Base-by-base conservation (phyloP, 2,888 invertebrate species). In the Xylocampa areola region DNA sequence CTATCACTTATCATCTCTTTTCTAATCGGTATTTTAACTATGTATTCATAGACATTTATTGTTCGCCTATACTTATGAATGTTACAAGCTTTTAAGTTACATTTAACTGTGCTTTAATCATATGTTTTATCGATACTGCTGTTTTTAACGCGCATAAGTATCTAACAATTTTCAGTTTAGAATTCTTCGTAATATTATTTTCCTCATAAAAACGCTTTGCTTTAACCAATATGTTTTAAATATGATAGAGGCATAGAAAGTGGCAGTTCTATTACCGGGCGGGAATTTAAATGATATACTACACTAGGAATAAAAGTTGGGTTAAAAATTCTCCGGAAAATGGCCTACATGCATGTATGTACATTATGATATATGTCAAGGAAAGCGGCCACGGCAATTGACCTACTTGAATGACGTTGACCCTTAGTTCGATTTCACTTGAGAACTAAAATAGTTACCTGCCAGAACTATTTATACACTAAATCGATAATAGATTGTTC, bases 371-470 rank as follows among this genome's bases (percentile, higher is more conserved):
- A 51, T 52, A 37, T 68, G 52, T 51, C 41, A 57, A 65, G 54
- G 66, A 73, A 65, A 45, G 19, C 43, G 47, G 44, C 30, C 53
- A 35, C 35, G 54, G 43, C 45, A 45, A 43, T 51, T 65, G 58
- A 69, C 74, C 74, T 21, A 73, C 40, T 62, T 48, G 32, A 7
- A 44, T 43, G 39, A 36, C 65, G 48, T 35, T 37, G 74, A 65
- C 59, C 73, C 45, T 54, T 36, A 16, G 32, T 51, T 55, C 21
- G 37, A 16, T 47, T 51, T 49, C 14, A 61, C 30, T 52, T 51
- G 39, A 55, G 30, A 23, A 47, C 30, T 58, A 57, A 21, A 51
- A 68, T 16, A 55, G 43, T 35, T 51, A 69, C 35, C 21, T 47
- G 64, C 40, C 29, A 54, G 23, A n/a, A 43, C 57, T 40, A 52